Conservation (phyloP, 2,797 vertebrate genomes). For the Austrolebias charrua region DNA sequence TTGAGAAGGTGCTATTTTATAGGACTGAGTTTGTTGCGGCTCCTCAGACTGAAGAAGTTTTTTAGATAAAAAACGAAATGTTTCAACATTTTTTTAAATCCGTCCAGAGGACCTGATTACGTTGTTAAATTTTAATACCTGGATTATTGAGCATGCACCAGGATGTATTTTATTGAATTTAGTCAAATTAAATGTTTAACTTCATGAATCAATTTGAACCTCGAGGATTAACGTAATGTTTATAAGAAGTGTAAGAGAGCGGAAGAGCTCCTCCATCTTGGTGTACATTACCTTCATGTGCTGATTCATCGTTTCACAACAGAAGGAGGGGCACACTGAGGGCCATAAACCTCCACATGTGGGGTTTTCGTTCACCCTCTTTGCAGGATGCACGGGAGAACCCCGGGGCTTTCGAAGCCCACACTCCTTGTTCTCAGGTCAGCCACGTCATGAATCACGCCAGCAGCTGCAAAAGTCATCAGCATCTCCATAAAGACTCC, state of each 20-base stretch:
- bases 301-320: not conserved
- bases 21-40: no score
- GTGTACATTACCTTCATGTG: not conserved
- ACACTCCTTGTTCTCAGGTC: constrained; percentile 22
- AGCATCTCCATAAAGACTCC: constrained; percentile 22
- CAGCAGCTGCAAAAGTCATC: constrained; percentile 63
- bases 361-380: constrained; percentile 18
- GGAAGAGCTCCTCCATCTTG: not conserved
- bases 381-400: constrained; percentile 1
- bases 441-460: constrained; percentile 41
- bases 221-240: no score
- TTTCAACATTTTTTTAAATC: no score
- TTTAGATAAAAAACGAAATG: no score
- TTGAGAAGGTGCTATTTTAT: no score
- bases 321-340: constrained; percentile 15
- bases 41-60: no score
- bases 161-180: no score
- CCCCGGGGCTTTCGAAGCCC: constrained; percentile 22
- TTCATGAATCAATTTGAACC: not conserved
- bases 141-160: no score
- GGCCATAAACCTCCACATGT: constrained; percentile 20
- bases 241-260: not conserved
- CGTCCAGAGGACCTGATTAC: no score
- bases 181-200: not conserved
- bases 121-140: no score